A percentile compares a stretch with the other conserved stretches of the same genome.
These are phyloP conservation scores for Ormyrus rosae DNA, from an alignment of 2,888 invertebrate genomes.

Conservation along the genomic window DNA sequence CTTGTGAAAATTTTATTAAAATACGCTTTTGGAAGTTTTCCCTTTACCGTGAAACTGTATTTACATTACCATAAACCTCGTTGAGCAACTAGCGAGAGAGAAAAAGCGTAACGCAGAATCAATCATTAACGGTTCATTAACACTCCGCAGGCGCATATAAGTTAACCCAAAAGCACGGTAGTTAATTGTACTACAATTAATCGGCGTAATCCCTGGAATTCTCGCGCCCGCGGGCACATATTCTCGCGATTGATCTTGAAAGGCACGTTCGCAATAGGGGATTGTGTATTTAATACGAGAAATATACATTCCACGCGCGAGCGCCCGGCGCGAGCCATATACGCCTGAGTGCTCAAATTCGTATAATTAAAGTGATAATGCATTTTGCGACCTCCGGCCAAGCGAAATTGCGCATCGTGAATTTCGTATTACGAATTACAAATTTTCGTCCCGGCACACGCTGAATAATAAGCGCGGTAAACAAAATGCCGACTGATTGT, in stretches of 20 bases:
- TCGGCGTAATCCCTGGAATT: too few species aligned
- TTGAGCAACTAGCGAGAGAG: too few species aligned
- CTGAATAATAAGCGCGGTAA: background rate
- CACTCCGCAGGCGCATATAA: too few species aligned
- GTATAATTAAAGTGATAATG: constrained; percentile 10
- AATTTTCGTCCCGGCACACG: background rate
- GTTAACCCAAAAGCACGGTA: too few species aligned
- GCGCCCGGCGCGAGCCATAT: background rate
- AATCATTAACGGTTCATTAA: too few species aligned
- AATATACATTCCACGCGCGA: background rate
- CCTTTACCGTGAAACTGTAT: too few species aligned
- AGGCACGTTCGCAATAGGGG: background rate
- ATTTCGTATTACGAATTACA: constrained; percentile 5
- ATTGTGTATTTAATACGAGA: constrained; percentile 10
- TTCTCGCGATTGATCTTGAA: background rate
- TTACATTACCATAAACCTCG: too few species aligned
- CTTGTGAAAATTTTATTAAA: too few species aligned
- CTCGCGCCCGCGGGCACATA: too few species aligned
- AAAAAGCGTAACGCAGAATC: too few species aligned
- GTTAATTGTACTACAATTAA: too few species aligned
- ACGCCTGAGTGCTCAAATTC: background rate
- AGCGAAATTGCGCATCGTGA: constrained; percentile 1
- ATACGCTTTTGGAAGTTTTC: too few species aligned
- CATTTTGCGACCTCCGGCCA: background rate
- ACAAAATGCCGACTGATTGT: background rate